Evolutionary conservation across 2,113 vertebrate genomes (phyloP).

Genomic region (Mormyrus lacerda): DNA sequence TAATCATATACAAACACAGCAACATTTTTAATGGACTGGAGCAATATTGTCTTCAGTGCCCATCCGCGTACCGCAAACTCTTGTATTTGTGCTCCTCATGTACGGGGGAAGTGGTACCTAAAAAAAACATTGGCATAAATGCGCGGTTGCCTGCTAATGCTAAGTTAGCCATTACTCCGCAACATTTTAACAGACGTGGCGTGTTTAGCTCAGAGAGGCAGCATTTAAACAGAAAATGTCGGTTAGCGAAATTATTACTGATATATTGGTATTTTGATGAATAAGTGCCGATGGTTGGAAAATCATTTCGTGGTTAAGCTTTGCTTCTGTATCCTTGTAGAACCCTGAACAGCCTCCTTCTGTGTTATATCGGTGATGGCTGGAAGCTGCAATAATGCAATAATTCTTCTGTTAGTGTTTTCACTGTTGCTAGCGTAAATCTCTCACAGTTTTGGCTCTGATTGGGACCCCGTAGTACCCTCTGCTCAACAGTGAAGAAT

Average conservation of each 20-base stretch:
- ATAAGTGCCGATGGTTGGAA: background rate
- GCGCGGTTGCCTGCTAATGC: background rate
- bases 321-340: background rate
- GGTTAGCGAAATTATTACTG: background rate
- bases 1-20: background rate
- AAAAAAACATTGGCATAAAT: background rate
- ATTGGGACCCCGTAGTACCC: background rate
- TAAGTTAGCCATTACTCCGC: background rate
- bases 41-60: too few species aligned
- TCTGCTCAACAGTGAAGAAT: background rate
- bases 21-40: too few species aligned
- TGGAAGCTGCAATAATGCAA: background rate
- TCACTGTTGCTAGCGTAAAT: background rate
- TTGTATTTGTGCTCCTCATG: too few species aligned
- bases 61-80: too few species aligned
- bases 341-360: background rate
- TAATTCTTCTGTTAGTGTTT: background rate
- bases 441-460: background rate
- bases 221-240: background rate
- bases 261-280: background rate
- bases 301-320: constrained; percentile 2
- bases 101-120: background rate
- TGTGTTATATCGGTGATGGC: background rate
- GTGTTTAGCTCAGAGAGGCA: background rate
- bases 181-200: background rate